phyloP scores from a whole-genome alignment of 2,888 invertebrate species.

The Choreutis nemorana region DNA sequence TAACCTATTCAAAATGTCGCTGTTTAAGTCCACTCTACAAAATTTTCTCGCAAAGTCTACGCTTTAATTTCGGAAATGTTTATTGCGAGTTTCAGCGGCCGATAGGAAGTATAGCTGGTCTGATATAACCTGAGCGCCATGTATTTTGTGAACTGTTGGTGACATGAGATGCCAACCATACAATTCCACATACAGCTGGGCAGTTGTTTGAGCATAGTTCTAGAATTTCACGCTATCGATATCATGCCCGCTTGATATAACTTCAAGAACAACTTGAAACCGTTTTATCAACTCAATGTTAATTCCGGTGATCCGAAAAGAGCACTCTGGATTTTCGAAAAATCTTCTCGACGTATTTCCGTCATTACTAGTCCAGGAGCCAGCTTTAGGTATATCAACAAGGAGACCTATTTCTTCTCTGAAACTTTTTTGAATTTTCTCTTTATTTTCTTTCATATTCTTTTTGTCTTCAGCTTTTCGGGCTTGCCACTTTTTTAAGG shows the following conservation, averaged over 20 bases:
- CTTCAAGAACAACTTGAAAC: slow-evolving; percentile 18
- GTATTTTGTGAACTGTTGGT: slow-evolving; percentile 21
- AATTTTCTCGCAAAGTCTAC: not conserved
- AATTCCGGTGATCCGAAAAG: slow-evolving; percentile 14
- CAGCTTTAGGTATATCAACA: slow-evolving; percentile 18
- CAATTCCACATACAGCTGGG: slow-evolving; percentile 17
- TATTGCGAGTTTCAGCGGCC: slow-evolving; percentile 1
- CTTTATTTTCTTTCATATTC: slow-evolving; percentile 7
- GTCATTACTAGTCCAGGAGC: slow-evolving; percentile 10
- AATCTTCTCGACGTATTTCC: slow-evolving; percentile 17
- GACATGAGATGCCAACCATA: slow-evolving; percentile 22
- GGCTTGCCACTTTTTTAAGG: slow-evolving; percentile 18
- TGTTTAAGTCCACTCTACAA: not conserved
- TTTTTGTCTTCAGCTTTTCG: slow-evolving; percentile 10
- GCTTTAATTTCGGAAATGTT: not conserved
- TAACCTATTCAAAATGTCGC: not conserved
- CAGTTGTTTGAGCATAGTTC: slow-evolving; percentile 12
- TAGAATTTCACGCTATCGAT: slow-evolving; percentile 7
- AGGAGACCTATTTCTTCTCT: slow-evolving; percentile 15
- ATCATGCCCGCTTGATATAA: slow-evolving; percentile 11
- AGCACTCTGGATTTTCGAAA: slow-evolving; percentile 15
- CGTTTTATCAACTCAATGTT: slow-evolving; percentile 11
- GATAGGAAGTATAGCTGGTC: too few relatives aligned
- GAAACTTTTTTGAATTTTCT: slow-evolving; percentile 10
- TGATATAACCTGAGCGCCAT: not conserved